Conservation (phyloP, 2,888 invertebrate genomes). For the Papilio gigon region DNA sequence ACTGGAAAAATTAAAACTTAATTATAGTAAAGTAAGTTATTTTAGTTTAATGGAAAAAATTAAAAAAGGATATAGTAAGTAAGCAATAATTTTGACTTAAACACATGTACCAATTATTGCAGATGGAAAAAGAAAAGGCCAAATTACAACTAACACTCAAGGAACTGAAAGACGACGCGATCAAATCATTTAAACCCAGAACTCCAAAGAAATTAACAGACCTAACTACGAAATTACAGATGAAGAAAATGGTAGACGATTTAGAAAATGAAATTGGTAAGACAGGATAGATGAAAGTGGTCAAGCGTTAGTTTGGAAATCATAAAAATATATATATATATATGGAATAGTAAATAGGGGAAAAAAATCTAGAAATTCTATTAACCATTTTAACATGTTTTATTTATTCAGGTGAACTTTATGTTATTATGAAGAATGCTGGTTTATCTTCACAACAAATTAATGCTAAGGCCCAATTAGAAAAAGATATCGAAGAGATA, state of each 20-base stretch:
- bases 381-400: neutral
- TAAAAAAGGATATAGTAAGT: neutral
- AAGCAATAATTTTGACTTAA: neutral
- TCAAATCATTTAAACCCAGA: slow-evolving; percentile 86
- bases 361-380: neutral
- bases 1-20: slow-evolving; percentile 81
- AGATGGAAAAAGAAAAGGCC: slow-evolving; percentile 85
- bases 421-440: slow-evolving; percentile 83
- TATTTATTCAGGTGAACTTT: slow-evolving; percentile 78
- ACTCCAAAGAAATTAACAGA: slow-evolving; percentile 89
- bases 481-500: slow-evolving; percentile 80
- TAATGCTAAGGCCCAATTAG: slow-evolving; percentile 71
- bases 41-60: neutral
- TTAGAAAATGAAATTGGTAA: slow-evolving; percentile 92
- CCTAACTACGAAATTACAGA: slow-evolving; percentile 86
- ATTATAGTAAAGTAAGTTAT: slow-evolving; percentile 68
- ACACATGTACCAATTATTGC: neutral
- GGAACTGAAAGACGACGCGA: slow-evolving; percentile 84
- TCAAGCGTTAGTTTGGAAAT: no score
- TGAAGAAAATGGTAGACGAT: slow-evolving; percentile 93
- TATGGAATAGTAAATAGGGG: neutral
- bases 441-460: slow-evolving; percentile 79
- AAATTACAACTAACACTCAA: slow-evolving; percentile 85
- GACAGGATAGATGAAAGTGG: no score
- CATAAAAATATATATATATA: no score